Evolutionary conservation across 30 jellyfish, hydroid and myxozoan genomes (phyloP), one percentile per base, ranked within the genome.

Genomic region (Cassiopea andromeda): DNA sequence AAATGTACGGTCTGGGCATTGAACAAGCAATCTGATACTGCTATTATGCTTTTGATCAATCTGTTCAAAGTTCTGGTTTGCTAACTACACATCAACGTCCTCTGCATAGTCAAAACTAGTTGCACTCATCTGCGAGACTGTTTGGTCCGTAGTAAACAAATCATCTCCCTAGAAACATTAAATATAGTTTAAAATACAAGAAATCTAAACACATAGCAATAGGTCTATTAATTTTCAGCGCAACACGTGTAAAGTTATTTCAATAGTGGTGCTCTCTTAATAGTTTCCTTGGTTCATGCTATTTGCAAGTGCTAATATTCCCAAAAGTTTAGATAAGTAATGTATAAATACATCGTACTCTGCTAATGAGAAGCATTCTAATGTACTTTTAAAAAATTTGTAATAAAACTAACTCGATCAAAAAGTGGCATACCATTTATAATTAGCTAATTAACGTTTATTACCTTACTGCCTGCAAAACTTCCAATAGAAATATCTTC

Each of bases 401-500:
- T 27, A 27, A 27, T 27, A 27, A 27, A 27, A 27, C 38, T 0
- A 27, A 27, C 38, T 27, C 38, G 38, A 27, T 27, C 38, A 27
- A 27, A 27, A 27, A 27, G 0, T 27, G 38, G 38, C 38, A 27
- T 27, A 0, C 38, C 38, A 27, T 27, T 27, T 0, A 27, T 27
- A 27, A 27, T 27, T 27, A 64, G 15, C 6, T 64, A 13, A 64
- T 7, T 14, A 64, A 17, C 73, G 27, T 2, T 64, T 16, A 74
- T 44, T 49, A 96, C 99, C 90, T 92, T 96, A 89, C 99, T 96
- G 8, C 93, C 99, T 1, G 98, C 99, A 85, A 91, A 96, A 73
- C 98, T 91, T 68, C 99, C 99, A 69, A 96, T 96, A 4, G 99
- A 96, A n/a, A 96, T 73, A 48, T 96, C 96, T 73, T 96, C 99